A percentile compares a stretch with the other conserved stretches of the same genome.
Conservation (phyloP, 2,113 vertebrate species). For the Stigmatopora argus region DNA sequence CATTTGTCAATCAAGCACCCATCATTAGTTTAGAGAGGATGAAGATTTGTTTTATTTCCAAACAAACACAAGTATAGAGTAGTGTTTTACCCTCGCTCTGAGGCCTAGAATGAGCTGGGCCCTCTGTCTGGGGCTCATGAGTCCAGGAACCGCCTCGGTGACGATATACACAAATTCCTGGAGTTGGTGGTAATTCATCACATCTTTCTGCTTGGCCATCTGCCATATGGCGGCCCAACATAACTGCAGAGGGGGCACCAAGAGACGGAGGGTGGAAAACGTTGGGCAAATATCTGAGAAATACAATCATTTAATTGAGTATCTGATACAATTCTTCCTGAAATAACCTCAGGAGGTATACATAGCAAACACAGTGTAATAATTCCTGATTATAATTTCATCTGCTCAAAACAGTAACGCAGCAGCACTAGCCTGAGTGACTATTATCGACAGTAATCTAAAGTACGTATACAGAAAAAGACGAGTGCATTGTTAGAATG, state of each 20-base stretch:
- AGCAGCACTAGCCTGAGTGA: neutral
- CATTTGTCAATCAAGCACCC: neutral
- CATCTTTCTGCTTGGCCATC: conserved; percentile 56
- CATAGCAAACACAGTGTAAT: neutral
- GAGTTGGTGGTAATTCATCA: conserved; percentile 66
- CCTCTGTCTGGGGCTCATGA: conserved; percentile 72
- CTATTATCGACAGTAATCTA: neutral
- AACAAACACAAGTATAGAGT: neutral
- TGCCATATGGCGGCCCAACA: conserved; percentile 73
- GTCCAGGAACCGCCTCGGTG: conserved; percentile 63
- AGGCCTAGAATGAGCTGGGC: conserved; percentile 76
- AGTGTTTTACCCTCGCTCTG: conserved; percentile 69
- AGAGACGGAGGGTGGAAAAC: conserved; percentile 46
- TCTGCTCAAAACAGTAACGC: neutral
- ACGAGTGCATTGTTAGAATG: neutral
- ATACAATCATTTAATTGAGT: neutral
- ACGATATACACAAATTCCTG: conserved; percentile 70
- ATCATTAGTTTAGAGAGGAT: neutral
- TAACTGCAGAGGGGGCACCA: conserved; percentile 65
- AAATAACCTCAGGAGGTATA: neutral
- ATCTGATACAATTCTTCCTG: neutral
- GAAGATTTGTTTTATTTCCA: neutral
- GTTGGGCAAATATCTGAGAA: conserved; percentile 32
- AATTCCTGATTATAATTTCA: neutral
- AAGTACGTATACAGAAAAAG: conserved; percentile 10